Conservation (phyloP, 2,113 vertebrate species). For the Nibea coibor region DNA sequence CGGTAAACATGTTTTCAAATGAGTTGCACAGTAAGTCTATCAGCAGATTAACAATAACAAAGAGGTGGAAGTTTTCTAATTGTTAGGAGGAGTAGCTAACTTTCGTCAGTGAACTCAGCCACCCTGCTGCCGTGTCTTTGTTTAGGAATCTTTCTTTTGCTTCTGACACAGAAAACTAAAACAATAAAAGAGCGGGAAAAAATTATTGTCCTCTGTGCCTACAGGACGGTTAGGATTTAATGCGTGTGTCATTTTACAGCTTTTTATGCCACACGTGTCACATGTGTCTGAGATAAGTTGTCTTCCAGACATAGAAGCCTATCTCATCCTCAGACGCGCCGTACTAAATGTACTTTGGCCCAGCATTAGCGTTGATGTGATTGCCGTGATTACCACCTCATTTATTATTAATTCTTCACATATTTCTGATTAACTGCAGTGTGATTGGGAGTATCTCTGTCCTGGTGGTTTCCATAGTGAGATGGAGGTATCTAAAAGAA, state of each 20-base stretch:
- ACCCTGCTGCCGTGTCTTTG: neutral
- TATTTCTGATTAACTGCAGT: slow-evolving; percentile 62
- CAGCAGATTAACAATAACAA: neutral
- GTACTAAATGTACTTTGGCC: neutral
- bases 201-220: neutral
- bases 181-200: neutral
- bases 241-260: neutral
- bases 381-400: neutral
- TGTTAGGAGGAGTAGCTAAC: neutral
- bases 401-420: neutral
- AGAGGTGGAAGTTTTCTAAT: neutral
- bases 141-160: neutral
- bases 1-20: neutral
- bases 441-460: slow-evolving; percentile 83
- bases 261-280: neutral
- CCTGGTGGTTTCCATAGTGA: slow-evolving; percentile 77
- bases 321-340: neutral
- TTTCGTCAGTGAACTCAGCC: neutral
- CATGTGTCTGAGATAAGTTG: slow-evolving; percentile 12
- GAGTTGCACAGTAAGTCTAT: neutral
- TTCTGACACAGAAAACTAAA: neutral
- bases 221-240: neutral
- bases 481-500: slow-evolving; percentile 71
- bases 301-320: neutral
- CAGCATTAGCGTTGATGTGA: neutral